Base-by-base conservation (phyloP, 2,797 vertebrate genomes). In the Pseudochromis fuscus region DNA sequence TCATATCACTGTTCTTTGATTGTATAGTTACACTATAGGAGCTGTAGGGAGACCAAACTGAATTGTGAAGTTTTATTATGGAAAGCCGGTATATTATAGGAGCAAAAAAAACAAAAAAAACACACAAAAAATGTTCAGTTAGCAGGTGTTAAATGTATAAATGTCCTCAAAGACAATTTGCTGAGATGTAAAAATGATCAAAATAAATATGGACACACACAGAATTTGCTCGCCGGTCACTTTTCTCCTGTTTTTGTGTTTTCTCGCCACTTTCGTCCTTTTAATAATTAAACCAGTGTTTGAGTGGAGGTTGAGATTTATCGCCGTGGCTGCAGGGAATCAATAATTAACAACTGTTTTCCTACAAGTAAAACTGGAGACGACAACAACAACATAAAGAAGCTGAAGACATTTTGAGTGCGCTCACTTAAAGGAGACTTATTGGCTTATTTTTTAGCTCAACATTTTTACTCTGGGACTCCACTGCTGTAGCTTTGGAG, bases 181-280 rank as follows among this genome's bases (percentile, higher is more conserved):
- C 83, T 91, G 79, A 93, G 78, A 88, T 85, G 77, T 86, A 83
- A 91, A 86, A 90, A 91, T 46, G 42, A 91, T 81, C 79, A 86
- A 89, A 94, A 94, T 94, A 95, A 94, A 94, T 81, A 91, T 89
- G 84, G 79, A 93, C 88, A 92, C 86, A 72, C 40, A n/a, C 75
- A 76, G 72, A n/a, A 55, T 75, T 87, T 88, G 81, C 74, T 81
- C 78, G 81, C 40, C 51, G 9, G n/a, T 72, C 61, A 50, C 16
- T 37, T 81, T 68, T 70, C 15, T 77, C 25, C 67, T 44, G 0
- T 72, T 37, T 65, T 46, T 58, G 23, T 72, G 46, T 71, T 44
- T 27, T 67, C 10, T 49, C 16, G 18, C 7, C 10, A 2, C 24
- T 40, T 21, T 21, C 9, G n/a, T 44, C 3, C 5, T 19, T 10